phyloP scores from a whole-genome alignment of 2,888 invertebrate species.

The Oxytorus armatus region DNA sequence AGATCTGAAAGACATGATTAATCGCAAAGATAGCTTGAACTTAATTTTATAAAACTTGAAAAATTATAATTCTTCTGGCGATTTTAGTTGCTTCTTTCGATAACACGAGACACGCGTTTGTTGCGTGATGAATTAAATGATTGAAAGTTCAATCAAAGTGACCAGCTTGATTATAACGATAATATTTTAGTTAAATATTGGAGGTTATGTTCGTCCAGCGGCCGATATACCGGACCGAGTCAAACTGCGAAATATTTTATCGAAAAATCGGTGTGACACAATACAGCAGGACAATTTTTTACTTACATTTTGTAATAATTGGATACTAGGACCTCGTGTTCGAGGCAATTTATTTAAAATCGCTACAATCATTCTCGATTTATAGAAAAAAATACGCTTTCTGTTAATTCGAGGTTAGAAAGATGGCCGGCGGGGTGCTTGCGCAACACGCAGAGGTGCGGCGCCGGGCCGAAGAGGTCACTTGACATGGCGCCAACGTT shows the following conservation, averaged over 20 bases:
- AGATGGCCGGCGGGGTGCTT: background rate
- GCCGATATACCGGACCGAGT: background rate
- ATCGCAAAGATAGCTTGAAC: background rate
- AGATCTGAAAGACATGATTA: conserved; percentile 29
- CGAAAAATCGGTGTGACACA: background rate
- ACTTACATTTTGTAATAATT: conserved; percentile 47
- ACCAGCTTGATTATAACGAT: too few species aligned
- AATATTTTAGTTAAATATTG: too few species aligned
- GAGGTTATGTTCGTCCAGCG: conserved; percentile 12
- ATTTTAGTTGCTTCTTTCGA: too few species aligned
- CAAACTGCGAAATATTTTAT: background rate
- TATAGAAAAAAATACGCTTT: background rate
- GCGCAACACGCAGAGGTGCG: background rate
- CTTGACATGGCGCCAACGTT: background rate
- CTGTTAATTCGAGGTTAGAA: conserved; percentile 22
- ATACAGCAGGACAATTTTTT: background rate
- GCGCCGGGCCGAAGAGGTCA: background rate
- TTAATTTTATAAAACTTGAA: background rate
- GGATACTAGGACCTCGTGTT: background rate
- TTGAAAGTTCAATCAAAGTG: too few species aligned
- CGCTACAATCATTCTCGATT: conserved; percentile 35
- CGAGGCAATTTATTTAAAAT: conserved; percentile 44
- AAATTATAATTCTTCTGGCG: background rate
- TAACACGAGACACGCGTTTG: too few species aligned
- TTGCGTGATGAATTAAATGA: too few species aligned